These are phyloP conservation scores for Syngnathus typhle DNA, from an alignment of 2,113 vertebrate genomes.

Conservation along the genomic window DNA sequence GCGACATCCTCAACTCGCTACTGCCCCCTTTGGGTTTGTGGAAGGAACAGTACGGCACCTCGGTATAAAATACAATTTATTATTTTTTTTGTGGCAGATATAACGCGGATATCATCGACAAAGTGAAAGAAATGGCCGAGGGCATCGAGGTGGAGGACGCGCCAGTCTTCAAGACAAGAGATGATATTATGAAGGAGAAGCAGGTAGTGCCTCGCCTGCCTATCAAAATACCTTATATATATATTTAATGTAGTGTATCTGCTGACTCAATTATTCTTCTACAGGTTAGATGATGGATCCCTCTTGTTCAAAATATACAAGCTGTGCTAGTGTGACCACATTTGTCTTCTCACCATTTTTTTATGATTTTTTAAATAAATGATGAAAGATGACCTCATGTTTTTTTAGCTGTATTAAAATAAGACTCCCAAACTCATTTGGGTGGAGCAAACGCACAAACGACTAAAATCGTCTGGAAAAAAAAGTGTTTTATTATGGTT, in stretches of 20 bases:
- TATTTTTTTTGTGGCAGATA: slow-evolving; percentile 63
- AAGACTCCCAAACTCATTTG: not conserved
- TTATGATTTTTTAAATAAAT: not conserved
- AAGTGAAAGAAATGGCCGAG: slow-evolving; percentile 81
- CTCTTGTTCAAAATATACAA: not conserved
- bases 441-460: not conserved
- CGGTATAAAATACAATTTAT: not conserved
- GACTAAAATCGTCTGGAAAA: slow-evolving; percentile 67
- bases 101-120: slow-evolving; percentile 75
- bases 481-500: slow-evolving; percentile 62
- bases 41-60: not conserved
- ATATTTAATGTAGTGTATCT: not conserved
- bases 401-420: not conserved
- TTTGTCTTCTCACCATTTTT: not conserved
- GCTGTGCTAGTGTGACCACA: not conserved
- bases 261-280: not conserved
- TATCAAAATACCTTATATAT: not conserved
- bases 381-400: not conserved
- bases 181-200: slow-evolving; percentile 78
- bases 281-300: slow-evolving; percentile 42
- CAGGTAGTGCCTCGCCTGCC: slow-evolving; percentile 35
- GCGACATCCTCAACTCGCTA: slow-evolving; percentile 2
- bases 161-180: slow-evolving; percentile 81
- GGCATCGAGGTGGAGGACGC: slow-evolving; percentile 79
- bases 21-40: slow-evolving; percentile 27